Evolutionary conservation across 2,888 invertebrate species (phyloP).

Genomic region (Cheilosia scutellata): DNA sequence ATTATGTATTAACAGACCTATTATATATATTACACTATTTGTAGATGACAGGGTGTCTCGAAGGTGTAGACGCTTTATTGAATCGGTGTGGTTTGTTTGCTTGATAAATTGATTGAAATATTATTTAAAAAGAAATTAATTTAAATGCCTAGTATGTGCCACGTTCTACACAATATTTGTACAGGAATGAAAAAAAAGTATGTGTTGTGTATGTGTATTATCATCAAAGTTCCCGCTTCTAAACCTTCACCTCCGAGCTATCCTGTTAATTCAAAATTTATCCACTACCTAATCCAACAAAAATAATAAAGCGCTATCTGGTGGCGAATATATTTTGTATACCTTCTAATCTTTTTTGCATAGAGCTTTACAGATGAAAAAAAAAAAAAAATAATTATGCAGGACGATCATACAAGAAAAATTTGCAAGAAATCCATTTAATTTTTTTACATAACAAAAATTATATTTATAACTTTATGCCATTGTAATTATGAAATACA

Average conservation of each 20-base stretch:
- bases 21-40: constrained; percentile 26
- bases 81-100: constrained; percentile 2
- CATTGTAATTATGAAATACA: constrained; percentile 65
- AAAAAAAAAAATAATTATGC: constrained; percentile 54
- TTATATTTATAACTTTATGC: constrained; percentile 63
- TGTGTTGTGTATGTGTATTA: constrained; percentile 9
- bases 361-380: constrained; percentile 67
- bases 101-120: constrained; percentile 5
- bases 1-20: constrained; percentile 6
- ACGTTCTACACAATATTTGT: constrained; percentile 49
- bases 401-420: constrained; percentile 70
- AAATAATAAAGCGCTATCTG: constrained; percentile 33
- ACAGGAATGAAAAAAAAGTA: constrained; percentile 19
- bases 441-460: constrained; percentile 65
- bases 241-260: constrained; percentile 61
- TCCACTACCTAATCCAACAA: constrained; percentile 24
- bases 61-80: constrained; percentile 50
- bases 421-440: constrained; percentile 73
- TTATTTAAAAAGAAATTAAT: constrained; percentile 7
- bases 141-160: constrained; percentile 5
- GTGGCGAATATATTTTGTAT: constrained; percentile 76
- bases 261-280: constrained; percentile 52
- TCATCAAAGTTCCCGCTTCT: constrained; percentile 39
- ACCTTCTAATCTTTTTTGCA: constrained; percentile 74
- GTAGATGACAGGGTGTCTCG: constrained; percentile 65